Evolutionary conservation across 2,888 invertebrate species (phyloP).

Genomic region (Acleris sparsana): DNA sequence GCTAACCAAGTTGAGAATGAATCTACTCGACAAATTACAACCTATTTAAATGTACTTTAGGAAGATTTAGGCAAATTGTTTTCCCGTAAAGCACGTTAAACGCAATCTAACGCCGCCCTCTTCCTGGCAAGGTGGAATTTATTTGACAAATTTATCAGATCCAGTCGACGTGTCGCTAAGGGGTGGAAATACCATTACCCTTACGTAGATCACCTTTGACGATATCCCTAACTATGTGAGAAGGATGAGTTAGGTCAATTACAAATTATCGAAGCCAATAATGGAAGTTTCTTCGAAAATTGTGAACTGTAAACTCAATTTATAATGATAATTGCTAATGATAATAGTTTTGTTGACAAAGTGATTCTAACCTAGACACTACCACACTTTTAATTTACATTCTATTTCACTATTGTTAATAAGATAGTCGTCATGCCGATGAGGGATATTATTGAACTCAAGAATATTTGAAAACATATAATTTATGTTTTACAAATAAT

Average conservation of each 20-base stretch:
- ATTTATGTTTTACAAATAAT: no score
- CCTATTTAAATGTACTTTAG: conserved; percentile 23
- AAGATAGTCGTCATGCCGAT: no score
- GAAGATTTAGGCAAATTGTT: conserved; percentile 33
- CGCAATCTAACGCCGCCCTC: conserved; percentile 29
- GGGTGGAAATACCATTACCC: conserved; percentile 23
- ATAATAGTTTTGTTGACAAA: no score
- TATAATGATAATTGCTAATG: no score
- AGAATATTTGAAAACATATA: no score
- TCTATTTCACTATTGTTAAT: no score
- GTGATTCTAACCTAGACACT: no score
- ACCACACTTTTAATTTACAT: no score
- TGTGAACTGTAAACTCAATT: no score
- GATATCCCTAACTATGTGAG: conserved; percentile 20
- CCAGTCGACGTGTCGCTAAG: conserved; percentile 29
- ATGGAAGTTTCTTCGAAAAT: no score
- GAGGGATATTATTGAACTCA: no score
- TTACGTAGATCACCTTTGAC: conserved; percentile 1
- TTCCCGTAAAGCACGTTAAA: conserved; percentile 25
- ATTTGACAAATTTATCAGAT: conserved; percentile 35
- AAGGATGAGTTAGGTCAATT: neutral
- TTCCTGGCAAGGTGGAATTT: conserved; percentile 20
- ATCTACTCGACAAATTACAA: conserved; percentile 22
- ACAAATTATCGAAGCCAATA: no score
- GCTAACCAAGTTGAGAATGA: neutral